These are phyloP conservation scores for Drosophila tropicalis DNA, from an alignment of 1,140 invertebrate genomes.

Conservation along the genomic window DNA sequence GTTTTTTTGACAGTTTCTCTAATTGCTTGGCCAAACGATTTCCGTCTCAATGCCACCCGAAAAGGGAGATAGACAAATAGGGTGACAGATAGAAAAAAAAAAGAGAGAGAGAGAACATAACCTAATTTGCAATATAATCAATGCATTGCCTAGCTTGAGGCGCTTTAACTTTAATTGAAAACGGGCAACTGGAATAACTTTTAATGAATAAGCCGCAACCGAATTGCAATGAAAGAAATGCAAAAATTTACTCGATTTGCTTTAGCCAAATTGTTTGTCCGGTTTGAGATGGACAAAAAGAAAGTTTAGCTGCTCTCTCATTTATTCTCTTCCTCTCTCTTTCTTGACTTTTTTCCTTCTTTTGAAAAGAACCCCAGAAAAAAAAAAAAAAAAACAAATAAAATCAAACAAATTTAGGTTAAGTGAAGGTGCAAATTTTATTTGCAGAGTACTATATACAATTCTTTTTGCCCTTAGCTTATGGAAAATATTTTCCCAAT, in stretches of 20 bases:
- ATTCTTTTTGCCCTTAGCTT: constrained; percentile 1
- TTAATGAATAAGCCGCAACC: constrained; percentile 60
- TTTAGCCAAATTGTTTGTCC: too few species aligned
- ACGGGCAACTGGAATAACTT: constrained; percentile 66
- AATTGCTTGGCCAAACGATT: constrained; percentile 68
- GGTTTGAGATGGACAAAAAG: neutral
- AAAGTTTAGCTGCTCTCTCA: neutral
- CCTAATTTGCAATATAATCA: constrained; percentile 75
- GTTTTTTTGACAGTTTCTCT: constrained; percentile 66
- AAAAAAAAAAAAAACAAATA: neutral
- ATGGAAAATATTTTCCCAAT: neutral
- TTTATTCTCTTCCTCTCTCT: too few species aligned
- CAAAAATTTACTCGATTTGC: constrained; percentile 41
- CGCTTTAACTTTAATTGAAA: constrained; percentile 66
- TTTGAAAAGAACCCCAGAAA: neutral
- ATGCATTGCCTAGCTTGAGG: constrained; percentile 62
- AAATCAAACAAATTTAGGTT: constrained; percentile 38
- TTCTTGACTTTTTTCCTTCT: constrained; percentile 9
- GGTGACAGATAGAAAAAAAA: neutral
- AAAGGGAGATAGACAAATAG: neutral
- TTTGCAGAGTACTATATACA: neutral
- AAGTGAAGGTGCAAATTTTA: constrained; percentile 56
- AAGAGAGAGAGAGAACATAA: neutral
- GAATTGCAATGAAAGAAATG: constrained; percentile 15
- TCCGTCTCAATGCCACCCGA: constrained; percentile 47